These are phyloP conservation scores for Bradypodion ventrale DNA, from an alignment of 2,797 vertebrate species.

Conservation along the genomic window DNA sequence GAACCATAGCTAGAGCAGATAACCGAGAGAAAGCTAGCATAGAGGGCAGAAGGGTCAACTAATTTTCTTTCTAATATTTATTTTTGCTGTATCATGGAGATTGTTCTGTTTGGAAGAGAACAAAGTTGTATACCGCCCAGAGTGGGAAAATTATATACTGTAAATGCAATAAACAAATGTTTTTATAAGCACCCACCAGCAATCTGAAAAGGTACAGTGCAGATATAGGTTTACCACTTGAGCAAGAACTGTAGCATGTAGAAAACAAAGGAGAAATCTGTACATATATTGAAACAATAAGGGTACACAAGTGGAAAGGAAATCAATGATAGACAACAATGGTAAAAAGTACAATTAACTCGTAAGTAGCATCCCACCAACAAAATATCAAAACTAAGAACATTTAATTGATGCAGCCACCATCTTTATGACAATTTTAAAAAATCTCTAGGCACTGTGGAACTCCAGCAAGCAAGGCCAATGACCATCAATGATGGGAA, in stretches of 20 bases:
- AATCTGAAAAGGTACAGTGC: not conserved
- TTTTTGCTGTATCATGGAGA: not conserved
- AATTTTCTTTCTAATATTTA: not conserved
- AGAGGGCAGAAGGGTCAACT: no score
- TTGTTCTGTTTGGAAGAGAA: not conserved
- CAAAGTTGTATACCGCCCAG: no score
- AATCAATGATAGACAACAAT: not conserved
- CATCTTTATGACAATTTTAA: not conserved
- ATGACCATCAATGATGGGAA: not conserved
- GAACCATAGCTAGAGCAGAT: not conserved
- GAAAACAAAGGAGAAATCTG: no score
- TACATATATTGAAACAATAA: not conserved
- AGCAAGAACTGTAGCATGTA: not conserved
- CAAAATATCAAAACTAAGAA: not conserved
- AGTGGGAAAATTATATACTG: no score
- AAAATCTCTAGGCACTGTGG: not conserved
- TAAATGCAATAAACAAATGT: no score
- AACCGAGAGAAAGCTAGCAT: not conserved
- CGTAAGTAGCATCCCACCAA: not conserved
- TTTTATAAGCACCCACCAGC: no score
- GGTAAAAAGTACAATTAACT: not conserved
- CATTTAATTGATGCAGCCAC: no score
- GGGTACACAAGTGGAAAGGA: not conserved
- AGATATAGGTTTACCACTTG: not conserved
- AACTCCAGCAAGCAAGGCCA: not conserved